These are phyloP conservation scores for Brachionus koreanus DNA, from an alignment of 1,140 invertebrate species.

Conservation along the genomic window DNA sequence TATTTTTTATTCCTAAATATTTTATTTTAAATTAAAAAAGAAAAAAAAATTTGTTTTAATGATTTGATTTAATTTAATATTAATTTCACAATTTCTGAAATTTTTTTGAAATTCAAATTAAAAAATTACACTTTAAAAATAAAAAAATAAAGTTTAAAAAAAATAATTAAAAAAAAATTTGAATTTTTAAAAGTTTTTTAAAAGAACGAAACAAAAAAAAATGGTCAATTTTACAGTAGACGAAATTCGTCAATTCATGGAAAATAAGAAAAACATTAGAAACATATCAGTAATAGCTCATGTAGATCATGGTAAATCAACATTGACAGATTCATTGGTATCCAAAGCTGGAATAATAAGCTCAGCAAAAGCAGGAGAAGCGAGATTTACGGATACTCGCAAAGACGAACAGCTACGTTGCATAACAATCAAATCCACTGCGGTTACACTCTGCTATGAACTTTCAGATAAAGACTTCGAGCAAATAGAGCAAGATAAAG, in stretches of 20 bases:
- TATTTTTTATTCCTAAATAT: too few relatives aligned
- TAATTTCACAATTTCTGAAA: too few relatives aligned
- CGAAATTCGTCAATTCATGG: slow-evolving; percentile 14
- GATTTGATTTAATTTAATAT: too few relatives aligned
- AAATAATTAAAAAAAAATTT: too few relatives aligned
- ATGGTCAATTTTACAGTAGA: not conserved
- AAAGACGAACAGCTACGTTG: slow-evolving; percentile 17
- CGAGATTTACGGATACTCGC: slow-evolving; percentile 18
- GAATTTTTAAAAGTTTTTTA: too few relatives aligned
- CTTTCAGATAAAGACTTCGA: not conserved
- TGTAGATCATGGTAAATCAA: slow-evolving; percentile 44
- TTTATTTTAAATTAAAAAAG: too few relatives aligned
- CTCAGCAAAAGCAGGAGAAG: not conserved
- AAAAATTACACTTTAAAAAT: too few relatives aligned
- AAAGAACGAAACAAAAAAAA: not conserved
- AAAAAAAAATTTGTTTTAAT: too few relatives aligned
- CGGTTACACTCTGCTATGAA: not conserved
- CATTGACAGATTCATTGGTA: slow-evolving; percentile 38
- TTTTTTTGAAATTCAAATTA: too few relatives aligned
- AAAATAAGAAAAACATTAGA: not conserved
- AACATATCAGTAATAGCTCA: slow-evolving; percentile 41
- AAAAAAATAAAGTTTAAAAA: too few relatives aligned
- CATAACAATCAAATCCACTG: slow-evolving; percentile 44
- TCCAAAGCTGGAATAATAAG: slow-evolving; percentile 8
- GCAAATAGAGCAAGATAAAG: not conserved